Evolutionary conservation across 2,797 vertebrate species (phyloP), one percentile per base, ranked within the genome.

Genomic region (Malurus splendens): DNA sequence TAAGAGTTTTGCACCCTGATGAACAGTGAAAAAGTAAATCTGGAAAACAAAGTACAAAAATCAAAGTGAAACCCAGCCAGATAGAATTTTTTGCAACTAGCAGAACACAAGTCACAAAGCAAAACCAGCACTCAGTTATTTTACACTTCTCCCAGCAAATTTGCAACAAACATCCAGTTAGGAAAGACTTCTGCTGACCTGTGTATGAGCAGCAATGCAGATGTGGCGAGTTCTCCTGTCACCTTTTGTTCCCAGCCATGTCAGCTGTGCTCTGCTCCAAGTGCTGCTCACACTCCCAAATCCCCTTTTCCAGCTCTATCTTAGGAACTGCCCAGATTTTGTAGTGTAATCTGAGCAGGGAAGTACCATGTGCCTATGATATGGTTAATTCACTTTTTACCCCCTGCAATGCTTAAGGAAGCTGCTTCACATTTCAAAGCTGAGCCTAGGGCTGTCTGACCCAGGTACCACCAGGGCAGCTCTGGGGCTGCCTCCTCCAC

Each of bases 271-370:
- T 93, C 85, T 71, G 89, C 88, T 94, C 91, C 90, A 52, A 91
- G 83, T 39, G 79, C 90, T 82, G 85, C 93, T 95, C 79, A 12
- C 86, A 36, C 92, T 96, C 90, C 92, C 93, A 68, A 90, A 81
- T 90, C 87, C 82, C 88, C 90, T 90, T 65, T 72, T 70, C 93
- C 87, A 95, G 87, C 81, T 71, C 88, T 92, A 47, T 92, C 86
- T 77, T 67, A 94, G 93, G 95, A 95, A 95, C 92, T 95, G 95
- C 94, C 95, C 92, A 93, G 95, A 96, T 95, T 95, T 93, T 92
- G 93, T 74, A 90, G 90, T 97, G 96, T 96, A 97, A 97, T 94
- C 85, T 85, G 96, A 97, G 96, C 89, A 96, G 95, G 91, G 92
- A 94, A 96, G 92, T 93, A 93, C 95, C 95, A 91, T 95, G 95